phyloP scores from a whole-genome alignment of 2,888 invertebrate genomes.

The Cephus runcator region DNA sequence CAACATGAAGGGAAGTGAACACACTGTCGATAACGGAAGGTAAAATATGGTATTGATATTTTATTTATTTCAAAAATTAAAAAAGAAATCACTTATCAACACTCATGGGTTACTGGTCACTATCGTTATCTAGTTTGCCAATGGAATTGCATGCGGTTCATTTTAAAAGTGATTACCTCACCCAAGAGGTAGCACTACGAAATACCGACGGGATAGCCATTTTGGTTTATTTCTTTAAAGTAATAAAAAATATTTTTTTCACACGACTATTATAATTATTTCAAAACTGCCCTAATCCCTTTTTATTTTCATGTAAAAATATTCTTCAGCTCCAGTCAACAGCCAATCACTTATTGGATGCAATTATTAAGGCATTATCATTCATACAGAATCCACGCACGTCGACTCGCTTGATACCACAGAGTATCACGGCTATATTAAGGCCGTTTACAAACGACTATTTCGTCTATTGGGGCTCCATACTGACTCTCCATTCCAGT shows the following conservation, averaged over 20 bases:
- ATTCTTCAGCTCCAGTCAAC: constrained; percentile 67
- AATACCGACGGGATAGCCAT: constrained; percentile 70
- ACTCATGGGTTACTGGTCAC: not conserved
- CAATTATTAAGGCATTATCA: constrained; percentile 67
- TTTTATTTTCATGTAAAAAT: not conserved
- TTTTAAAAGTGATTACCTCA: constrained; percentile 72
- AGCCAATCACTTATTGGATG: constrained; percentile 64
- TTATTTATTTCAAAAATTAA: not conserved
- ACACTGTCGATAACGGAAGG: constrained; percentile 69
- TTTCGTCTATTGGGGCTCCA: constrained; percentile 73
- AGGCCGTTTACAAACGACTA: constrained; percentile 73
- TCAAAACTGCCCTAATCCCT: not conserved
- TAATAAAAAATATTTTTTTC: constrained; percentile 37
- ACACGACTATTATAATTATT: not conserved
- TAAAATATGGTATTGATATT: constrained; percentile 25
- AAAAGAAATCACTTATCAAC: not conserved
- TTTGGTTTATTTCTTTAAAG: constrained; percentile 72
- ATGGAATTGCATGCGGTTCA: constrained; percentile 74
- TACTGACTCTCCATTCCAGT: constrained; percentile 65
- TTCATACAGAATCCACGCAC: constrained; percentile 68
- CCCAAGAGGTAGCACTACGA: constrained; percentile 71
- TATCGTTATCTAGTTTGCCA: constrained; percentile 61
- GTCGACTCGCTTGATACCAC: constrained; percentile 67
- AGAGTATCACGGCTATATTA: constrained; percentile 68
- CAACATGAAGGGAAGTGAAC: constrained; percentile 75